phyloP scores from a whole-genome alignment of 2,888 invertebrate genomes.

The Cephus nigrinus region DNA sequence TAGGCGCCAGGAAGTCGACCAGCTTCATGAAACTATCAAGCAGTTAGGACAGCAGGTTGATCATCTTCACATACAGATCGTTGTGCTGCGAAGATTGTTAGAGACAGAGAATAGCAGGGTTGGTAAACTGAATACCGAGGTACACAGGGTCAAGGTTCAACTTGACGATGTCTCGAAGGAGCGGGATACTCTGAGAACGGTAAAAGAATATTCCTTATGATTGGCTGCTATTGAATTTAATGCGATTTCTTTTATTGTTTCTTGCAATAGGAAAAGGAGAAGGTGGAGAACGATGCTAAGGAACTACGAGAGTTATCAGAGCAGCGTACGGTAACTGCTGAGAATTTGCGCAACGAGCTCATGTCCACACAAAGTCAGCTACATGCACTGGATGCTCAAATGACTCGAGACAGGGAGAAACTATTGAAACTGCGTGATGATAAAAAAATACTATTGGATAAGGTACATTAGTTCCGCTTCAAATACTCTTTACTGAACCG shows the following conservation, averaged over 20 bases:
- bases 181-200: constrained; percentile 63
- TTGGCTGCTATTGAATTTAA: neutral
- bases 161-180: constrained; percentile 67
- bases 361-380: constrained; percentile 48
- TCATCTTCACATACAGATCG: constrained; percentile 70
- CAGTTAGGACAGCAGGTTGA: constrained; percentile 67
- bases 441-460: constrained; percentile 56
- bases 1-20: constrained; percentile 67
- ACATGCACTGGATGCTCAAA: constrained; percentile 52
- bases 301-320: constrained; percentile 43
- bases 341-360: constrained; percentile 58
- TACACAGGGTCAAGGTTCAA: constrained; percentile 68
- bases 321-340: constrained; percentile 43
- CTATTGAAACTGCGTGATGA: constrained; percentile 58
- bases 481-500: neutral
- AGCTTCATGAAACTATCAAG: constrained; percentile 67
- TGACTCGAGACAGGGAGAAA: constrained; percentile 59
- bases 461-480: constrained; percentile 38
- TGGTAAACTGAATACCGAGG: constrained; percentile 67
- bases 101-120: constrained; percentile 72
- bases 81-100: constrained; percentile 70
- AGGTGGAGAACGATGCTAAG: constrained; percentile 41
- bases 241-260: neutral
- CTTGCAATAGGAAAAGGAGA: constrained; percentile 50
- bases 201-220: constrained; percentile 28